phyloP scores from a whole-genome alignment of 2,888 invertebrate genomes.

The Danaus chrysippus region DNA sequence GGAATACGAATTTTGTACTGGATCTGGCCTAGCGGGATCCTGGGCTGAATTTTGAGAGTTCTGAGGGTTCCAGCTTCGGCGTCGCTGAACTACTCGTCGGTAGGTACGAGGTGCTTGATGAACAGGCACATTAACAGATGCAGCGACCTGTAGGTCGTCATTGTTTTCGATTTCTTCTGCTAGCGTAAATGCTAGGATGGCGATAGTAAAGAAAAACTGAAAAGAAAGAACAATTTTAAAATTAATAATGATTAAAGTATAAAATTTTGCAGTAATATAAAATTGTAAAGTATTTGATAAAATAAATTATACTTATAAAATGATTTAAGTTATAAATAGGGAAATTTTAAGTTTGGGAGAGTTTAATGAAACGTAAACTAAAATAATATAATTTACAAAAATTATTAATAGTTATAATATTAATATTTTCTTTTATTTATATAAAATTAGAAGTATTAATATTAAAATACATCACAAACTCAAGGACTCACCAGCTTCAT shows the following conservation, averaged over 20 bases:
- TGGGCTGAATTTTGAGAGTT: slow-evolving; percentile 1
- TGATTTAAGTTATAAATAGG: too few relatives aligned
- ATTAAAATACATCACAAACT: slow-evolving; percentile 42
- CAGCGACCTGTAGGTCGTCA: slow-evolving; percentile 54
- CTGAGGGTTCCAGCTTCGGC: not conserved
- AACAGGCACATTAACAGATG: slow-evolving; percentile 39
- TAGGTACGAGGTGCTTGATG: not conserved
- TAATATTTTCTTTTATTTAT: too few relatives aligned
- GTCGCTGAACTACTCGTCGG: not conserved
- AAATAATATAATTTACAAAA: too few relatives aligned
- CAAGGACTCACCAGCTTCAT: slow-evolving; percentile 78
- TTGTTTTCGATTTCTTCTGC: slow-evolving; percentile 48
- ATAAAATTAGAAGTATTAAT: slow-evolving; percentile 22
- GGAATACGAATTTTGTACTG: slow-evolving; percentile 38
- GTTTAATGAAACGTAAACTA: too few relatives aligned
- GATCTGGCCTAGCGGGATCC: slow-evolving; percentile 1
- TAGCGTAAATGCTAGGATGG: slow-evolving; percentile 54
- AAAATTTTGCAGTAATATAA: too few relatives aligned
- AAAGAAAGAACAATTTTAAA: slow-evolving; percentile 33
- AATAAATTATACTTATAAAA: too few relatives aligned
- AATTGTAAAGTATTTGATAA: too few relatives aligned
- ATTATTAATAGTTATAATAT: too few relatives aligned
- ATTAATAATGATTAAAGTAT: too few relatives aligned
- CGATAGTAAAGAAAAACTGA: slow-evolving; percentile 54
- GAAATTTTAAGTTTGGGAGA: too few relatives aligned